These are phyloP conservation scores for Matsumyia berberina DNA, from an alignment of 2,888 invertebrate species.

Conservation along the genomic window DNA sequence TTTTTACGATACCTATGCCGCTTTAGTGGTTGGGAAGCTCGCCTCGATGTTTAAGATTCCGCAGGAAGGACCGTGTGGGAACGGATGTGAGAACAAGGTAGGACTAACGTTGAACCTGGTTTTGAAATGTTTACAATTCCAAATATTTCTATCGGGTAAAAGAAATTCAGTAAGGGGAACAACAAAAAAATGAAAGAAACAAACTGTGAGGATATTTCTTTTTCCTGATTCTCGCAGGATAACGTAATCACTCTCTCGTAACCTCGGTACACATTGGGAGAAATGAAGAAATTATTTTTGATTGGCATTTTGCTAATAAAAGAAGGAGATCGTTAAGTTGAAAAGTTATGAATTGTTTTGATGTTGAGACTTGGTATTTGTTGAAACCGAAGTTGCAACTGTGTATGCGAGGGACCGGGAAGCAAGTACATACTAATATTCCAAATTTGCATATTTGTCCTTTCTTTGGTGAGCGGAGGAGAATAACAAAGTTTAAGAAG, in stretches of 20 bases:
- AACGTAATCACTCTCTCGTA: conserved; percentile 64
- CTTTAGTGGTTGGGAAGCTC: conserved; percentile 52
- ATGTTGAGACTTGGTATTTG: conserved; percentile 74
- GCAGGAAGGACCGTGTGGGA: conserved; percentile 16
- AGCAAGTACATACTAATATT: conserved; percentile 24
- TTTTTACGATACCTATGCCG: conserved; percentile 56
- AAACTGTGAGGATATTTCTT: conserved; percentile 16
- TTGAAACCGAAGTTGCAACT: conserved; percentile 41
- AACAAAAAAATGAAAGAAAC: conserved; percentile 15
- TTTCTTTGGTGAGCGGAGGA: not conserved
- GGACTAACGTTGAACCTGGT: conserved; percentile 68
- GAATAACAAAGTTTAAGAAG: conserved; percentile 24
- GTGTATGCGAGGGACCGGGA: not conserved
- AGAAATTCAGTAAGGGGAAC: conserved; percentile 29
- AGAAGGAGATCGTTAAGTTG: conserved; percentile 75
- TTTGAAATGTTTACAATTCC: conserved; percentile 75
- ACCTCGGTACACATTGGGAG: conserved; percentile 43
- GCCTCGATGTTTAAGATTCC: conserved; percentile 55
- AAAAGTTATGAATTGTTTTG: conserved; percentile 76
- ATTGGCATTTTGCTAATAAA: conserved; percentile 76
- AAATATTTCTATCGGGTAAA: conserved; percentile 61
- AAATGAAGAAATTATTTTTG: conserved; percentile 76
- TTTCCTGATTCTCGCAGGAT: conserved; percentile 45
- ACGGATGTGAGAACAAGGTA: conserved; percentile 45
- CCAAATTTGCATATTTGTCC: conserved; percentile 42